These are phyloP conservation scores for Drosophila nannoptera DNA, from an alignment of 1,140 invertebrate genomes.

Conservation along the genomic window DNA sequence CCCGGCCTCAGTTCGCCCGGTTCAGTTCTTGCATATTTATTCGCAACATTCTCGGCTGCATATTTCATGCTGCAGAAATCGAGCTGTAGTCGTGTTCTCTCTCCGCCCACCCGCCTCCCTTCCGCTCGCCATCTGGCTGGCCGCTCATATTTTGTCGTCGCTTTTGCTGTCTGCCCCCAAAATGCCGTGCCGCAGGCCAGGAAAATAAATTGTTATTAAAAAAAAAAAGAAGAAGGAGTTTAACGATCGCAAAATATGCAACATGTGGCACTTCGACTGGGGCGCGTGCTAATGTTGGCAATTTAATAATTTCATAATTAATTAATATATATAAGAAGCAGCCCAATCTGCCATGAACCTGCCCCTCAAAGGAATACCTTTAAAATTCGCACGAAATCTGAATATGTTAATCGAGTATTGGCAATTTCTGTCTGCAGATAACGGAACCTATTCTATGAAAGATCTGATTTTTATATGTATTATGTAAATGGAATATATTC, in stretches of 20 bases:
- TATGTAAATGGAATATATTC: background rate
- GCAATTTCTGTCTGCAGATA: too few species aligned
- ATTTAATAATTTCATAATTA: constrained; percentile 38
- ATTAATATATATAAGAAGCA: constrained; percentile 39
- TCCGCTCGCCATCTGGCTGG: constrained; percentile 4
- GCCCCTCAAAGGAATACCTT: background rate
- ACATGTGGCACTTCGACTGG: constrained; percentile 55
- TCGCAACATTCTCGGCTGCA: constrained; percentile 39
- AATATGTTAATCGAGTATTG: background rate
- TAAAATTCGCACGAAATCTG: background rate
- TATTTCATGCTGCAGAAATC: constrained; percentile 58
- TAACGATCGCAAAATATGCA: constrained; percentile 53
- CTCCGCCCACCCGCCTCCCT: background rate
- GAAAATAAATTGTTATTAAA: constrained; percentile 51
- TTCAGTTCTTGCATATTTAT: background rate
- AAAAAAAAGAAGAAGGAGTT: constrained; percentile 20
- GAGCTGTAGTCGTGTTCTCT: constrained; percentile 33
- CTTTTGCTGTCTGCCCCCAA: constrained; percentile 31
- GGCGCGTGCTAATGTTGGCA: constrained; percentile 36
- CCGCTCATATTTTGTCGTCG: constrained; percentile 64
- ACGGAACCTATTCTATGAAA: too few species aligned
- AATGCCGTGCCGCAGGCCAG: constrained; percentile 38
- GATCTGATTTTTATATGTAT: too few species aligned
- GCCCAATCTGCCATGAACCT: too few species aligned
- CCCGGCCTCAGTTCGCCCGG: constrained; percentile 25